Evolutionary conservation across 2,113 vertebrate species (phyloP).

Genomic region (Chaetodon trifascialis): DNA sequence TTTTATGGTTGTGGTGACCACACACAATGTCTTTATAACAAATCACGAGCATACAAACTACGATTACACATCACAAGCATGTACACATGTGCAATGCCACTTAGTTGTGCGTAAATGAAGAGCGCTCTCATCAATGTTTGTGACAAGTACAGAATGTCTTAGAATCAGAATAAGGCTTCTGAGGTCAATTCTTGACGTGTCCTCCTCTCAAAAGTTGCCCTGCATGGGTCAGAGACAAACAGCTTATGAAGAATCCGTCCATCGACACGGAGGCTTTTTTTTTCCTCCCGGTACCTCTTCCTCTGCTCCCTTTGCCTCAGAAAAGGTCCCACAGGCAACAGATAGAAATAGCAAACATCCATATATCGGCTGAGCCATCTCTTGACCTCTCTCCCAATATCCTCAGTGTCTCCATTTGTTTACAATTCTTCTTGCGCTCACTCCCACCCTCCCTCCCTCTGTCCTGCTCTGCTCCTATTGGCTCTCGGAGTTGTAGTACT

Average conservation of each 20-base stretch:
- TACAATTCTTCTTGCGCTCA: conserved; percentile 68
- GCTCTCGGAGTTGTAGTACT: conserved; percentile 89
- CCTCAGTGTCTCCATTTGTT: conserved; percentile 70
- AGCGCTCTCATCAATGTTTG: conserved; percentile 40
- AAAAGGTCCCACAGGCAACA: conserved; percentile 73
- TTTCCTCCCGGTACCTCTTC: conserved; percentile 44
- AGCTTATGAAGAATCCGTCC: conserved; percentile 67
- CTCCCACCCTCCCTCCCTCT: conserved; percentile 52
- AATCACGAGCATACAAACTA: conserved; percentile 60
- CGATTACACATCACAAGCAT: conserved; percentile 60
- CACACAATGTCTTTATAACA: conserved; percentile 32
- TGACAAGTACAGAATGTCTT: conserved; percentile 43
- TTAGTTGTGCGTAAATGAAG: conserved; percentile 72
- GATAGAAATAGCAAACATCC: conserved; percentile 77
- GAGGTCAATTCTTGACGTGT: conserved; percentile 35
- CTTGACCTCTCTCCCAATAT: conserved; percentile 75
- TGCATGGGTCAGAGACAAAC: conserved; percentile 45
- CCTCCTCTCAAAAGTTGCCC: conserved; percentile 41
- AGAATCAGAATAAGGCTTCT: conserved; percentile 39
- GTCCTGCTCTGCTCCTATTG: conserved; percentile 83
- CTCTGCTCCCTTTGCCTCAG: conserved; percentile 58
- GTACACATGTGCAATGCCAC: conserved; percentile 69
- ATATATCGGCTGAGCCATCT: conserved; percentile 70
- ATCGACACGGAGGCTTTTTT: conserved; percentile 30
- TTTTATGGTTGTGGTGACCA: conserved; percentile 26